Evolutionary conservation across 2,113 vertebrate species (phyloP).

Genomic region (Perca schrenkii): DNA sequence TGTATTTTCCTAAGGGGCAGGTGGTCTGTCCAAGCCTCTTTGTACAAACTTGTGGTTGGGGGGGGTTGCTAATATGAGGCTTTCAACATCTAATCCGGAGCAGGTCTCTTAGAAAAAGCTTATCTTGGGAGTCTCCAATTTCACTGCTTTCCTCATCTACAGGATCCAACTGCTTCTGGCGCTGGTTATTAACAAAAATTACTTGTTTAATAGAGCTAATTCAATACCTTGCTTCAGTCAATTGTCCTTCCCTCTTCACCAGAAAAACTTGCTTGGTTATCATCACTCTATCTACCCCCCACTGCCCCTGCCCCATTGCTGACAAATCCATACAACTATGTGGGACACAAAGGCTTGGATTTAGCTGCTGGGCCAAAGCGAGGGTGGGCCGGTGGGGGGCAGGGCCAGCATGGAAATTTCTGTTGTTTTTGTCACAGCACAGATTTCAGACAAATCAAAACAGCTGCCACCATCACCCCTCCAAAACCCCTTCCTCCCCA

Average conservation of each 20-base stretch:
- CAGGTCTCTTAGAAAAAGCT: constrained; percentile 57
- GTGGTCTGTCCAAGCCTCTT: constrained; percentile 67
- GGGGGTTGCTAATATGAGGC: constrained; percentile 50
- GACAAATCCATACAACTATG: constrained; percentile 82
- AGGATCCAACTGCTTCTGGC: constrained; percentile 3
- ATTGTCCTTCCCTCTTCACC: constrained; percentile 45
- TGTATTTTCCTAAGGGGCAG: constrained; percentile 54
- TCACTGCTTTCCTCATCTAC: constrained; percentile 30
- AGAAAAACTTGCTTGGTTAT: constrained; percentile 70
- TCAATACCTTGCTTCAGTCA: constrained; percentile 29
- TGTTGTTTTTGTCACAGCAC: constrained; percentile 74
- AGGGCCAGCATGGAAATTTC: constrained; percentile 69
- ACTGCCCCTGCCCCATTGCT: constrained; percentile 62
- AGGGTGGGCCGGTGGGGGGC: constrained; percentile 52
- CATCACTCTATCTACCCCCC: constrained; percentile 48
- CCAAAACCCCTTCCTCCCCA: constrained; percentile 27
- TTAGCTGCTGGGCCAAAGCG: constrained; percentile 72
- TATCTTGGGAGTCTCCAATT: constrained; percentile 45
- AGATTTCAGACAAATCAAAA: constrained; percentile 80
- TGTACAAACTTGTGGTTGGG: constrained; percentile 40
- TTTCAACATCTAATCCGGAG: constrained; percentile 58
- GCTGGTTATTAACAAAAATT: background rate
- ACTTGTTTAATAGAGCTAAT: constrained; percentile 31
- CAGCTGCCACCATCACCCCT: constrained; percentile 53
- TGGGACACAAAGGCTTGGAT: constrained; percentile 82